These are phyloP conservation scores for Haplotaxodon microlepis DNA, from an alignment of 2,113 vertebrate genomes.

Conservation along the genomic window DNA sequence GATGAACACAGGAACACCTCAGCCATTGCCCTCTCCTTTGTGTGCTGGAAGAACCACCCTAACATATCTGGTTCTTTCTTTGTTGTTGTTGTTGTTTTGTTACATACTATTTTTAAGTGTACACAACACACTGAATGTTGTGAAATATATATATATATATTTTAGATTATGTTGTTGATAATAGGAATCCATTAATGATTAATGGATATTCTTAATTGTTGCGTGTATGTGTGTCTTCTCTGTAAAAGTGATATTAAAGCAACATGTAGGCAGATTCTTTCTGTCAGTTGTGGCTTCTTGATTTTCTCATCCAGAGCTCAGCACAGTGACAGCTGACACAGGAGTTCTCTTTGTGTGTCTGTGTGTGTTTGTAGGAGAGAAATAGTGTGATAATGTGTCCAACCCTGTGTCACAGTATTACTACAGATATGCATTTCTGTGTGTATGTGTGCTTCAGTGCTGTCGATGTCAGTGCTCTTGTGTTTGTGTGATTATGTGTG, in stretches of 20 bases:
- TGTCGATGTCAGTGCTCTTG: background rate
- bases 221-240: background rate
- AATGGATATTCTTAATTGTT: background rate
- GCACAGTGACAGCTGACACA: background rate
- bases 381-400: background rate
- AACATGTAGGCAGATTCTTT: background rate
- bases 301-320: background rate
- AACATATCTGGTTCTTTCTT: background rate
- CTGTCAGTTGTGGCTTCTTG: background rate
- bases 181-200: background rate
- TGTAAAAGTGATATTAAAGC: background rate
- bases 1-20: background rate
- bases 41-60: background rate
- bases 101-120: background rate
- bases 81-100: background rate
- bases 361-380: background rate
- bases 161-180: background rate
- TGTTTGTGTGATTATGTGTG: background rate
- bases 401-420: background rate
- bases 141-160: background rate
- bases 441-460: background rate
- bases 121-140: background rate
- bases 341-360: background rate
- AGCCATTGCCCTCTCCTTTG: background rate
- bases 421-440: background rate